These are phyloP conservation scores for Hybognathus amarus DNA, from an alignment of 2,797 vertebrate genomes.

Conservation along the genomic window DNA sequence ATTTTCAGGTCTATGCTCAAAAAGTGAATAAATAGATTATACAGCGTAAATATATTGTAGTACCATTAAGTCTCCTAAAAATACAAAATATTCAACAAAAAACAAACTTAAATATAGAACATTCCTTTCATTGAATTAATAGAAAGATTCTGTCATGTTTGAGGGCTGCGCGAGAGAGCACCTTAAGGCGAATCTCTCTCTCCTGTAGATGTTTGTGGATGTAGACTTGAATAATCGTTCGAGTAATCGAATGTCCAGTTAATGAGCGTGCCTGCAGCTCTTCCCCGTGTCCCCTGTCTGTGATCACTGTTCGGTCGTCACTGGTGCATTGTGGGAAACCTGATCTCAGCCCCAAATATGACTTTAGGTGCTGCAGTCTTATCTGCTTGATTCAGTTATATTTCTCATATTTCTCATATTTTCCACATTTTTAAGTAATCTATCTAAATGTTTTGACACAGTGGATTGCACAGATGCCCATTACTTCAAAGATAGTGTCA, in stretches of 20 bases:
- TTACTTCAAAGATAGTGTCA: neutral
- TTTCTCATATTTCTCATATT: no score
- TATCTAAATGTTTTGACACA: neutral
- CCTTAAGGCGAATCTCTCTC: neutral
- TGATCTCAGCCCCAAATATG: neutral
- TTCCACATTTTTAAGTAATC: neutral
- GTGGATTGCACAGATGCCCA: neutral
- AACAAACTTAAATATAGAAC: no score
- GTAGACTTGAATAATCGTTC: conserved; percentile 53
- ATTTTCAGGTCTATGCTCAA: no score
- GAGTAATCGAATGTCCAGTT: no score
- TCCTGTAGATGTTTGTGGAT: conserved; percentile 51
- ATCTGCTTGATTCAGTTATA: neutral
- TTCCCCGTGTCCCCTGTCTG: neutral
- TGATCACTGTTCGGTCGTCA: neutral
- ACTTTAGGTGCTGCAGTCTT: neutral
- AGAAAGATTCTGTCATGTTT: no score
- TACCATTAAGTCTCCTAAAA: no score
- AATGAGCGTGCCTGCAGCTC: no score
- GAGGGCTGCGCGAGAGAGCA: no score
- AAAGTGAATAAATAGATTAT: no score
- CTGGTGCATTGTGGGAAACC: neutral
- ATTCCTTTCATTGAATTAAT: no score
- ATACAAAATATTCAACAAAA: no score
- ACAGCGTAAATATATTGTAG: no score